Conservation (phyloP, 1,140 invertebrate genomes). For the Hydropsyche tenuis region DNA sequence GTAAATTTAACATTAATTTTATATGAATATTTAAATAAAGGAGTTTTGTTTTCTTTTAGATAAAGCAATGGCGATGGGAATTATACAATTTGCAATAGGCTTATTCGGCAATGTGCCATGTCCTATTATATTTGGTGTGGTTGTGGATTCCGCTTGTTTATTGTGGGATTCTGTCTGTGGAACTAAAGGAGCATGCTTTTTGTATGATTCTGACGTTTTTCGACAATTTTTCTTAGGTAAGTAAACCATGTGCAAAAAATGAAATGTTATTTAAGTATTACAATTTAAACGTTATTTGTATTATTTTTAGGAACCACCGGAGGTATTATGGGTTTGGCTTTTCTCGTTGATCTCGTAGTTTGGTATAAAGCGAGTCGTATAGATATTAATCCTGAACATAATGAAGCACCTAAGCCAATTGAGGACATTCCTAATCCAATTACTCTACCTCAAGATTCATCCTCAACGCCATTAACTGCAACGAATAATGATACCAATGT, state of each 20-base stretch:
- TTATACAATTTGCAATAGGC: constrained; percentile 92
- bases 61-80: constrained; percentile 92
- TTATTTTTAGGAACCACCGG: constrained; percentile 78
- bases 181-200: constrained; percentile 79
- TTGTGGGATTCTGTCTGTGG: constrained; percentile 86
- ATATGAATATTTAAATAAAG: too few species aligned
- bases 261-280: too few species aligned
- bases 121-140: constrained; percentile 89
- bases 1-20: not conserved
- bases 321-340: constrained; percentile 80
- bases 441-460: constrained; percentile 46
- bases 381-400: constrained; percentile 63
- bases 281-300: too few species aligned
- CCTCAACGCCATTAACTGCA: constrained; percentile 40
- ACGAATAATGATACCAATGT: constrained; percentile 52
- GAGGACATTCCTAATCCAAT: constrained; percentile 33
- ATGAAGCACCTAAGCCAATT: constrained; percentile 32
- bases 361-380: constrained; percentile 84
- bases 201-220: constrained; percentile 85
- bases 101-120: constrained; percentile 93
- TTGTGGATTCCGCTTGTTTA: constrained; percentile 89
- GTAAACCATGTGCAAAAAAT: constrained; percentile 36
- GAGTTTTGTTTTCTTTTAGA: constrained; percentile 61
- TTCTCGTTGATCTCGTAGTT: constrained; percentile 81
- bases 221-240: constrained; percentile 86